Base-by-base conservation (phyloP, 2,888 invertebrate species). In the Eugnorisma glareosa region DNA sequence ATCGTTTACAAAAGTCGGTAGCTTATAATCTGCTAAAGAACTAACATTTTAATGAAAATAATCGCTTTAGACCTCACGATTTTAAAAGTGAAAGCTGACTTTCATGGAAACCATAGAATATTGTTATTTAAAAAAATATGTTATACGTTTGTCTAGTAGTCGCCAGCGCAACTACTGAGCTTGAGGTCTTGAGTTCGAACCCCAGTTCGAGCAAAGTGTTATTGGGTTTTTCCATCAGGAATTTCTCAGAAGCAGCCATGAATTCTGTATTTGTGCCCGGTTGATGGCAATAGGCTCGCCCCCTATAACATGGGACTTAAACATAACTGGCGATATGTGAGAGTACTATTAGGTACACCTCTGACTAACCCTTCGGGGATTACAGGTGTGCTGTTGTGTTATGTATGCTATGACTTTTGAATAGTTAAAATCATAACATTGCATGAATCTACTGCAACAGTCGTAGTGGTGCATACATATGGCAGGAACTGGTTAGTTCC, bases 11-110 rank as follows among this genome's bases (percentile, higher is more conserved):
- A 92, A 94, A 93, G 92, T 93, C 91, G 92, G 88, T 92, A 90
- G 90, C 90, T 92, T 91, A 95, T 95, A 95, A 96, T 96, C 93
- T 92, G 92, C 90, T 93, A 94, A 95, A 95, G 94, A 94, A 95
- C 94, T 89, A 87, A 88, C 86, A 86, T 89, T 92, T 91, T 92
- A 91, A 90, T 89, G 83, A 86, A 88, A 84, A 77, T 40, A 63
- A n/a, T 67, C 43, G 2, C 15, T 18, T 94, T 94, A 94, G 24
- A 91, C 0, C 1, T 1, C 13, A 86, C 93, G 64, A 64, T n/a
- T 40, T 64, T 64, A 21, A 8, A n/a, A 64, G n/a, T 21, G 5
- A 35, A 21, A 35, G 35, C 5, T 21, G 35, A 35, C 21, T 35
- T 35, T 21, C 61, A 21, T 59, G 18, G 28, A 59, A 59, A 31